These are phyloP conservation scores for Orussus abietinus DNA, from an alignment of 1,140 invertebrate genomes.

Conservation along the genomic window DNA sequence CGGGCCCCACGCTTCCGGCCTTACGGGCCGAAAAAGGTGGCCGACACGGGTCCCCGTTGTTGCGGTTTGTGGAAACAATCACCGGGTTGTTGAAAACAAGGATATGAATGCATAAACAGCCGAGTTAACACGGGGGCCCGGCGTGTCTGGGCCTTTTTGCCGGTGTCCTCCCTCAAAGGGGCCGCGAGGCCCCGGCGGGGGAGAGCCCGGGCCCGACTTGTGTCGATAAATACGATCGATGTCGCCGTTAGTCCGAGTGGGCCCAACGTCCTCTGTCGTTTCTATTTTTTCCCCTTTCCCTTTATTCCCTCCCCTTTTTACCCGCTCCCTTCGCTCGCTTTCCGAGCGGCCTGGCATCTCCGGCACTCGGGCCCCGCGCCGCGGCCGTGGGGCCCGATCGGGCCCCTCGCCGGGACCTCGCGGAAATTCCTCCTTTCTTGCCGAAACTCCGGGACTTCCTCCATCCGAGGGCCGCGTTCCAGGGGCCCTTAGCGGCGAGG, in stretches of 20 bases:
- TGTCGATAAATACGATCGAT: conserved; percentile 43
- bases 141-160: conserved; percentile 37
- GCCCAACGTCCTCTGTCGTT: conserved; percentile 21
- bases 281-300: conserved; percentile 27
- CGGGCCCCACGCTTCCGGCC: no score
- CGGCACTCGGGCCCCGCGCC: conserved; percentile 15
- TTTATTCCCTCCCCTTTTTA: conserved; percentile 26
- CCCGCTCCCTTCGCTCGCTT: no score
- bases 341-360: conserved; percentile 26
- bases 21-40: conserved; percentile 24
- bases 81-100: conserved; percentile 42
- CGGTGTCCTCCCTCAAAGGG: conserved; percentile 37
- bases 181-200: conserved; percentile 24
- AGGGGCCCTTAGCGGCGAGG: no score
- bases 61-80: conserved; percentile 51
- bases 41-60: conserved; percentile 30
- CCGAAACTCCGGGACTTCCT: conserved; percentile 14
- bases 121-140: conserved; percentile 45
- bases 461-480: no score
- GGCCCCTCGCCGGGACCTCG: conserved; percentile 9
- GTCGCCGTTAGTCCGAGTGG: conserved; percentile 26
- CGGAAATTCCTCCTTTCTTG: conserved; percentile 37
- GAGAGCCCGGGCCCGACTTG: conserved; percentile 3
- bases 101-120: conserved; percentile 51
- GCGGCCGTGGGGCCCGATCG: conserved; percentile 13